These are phyloP conservation scores for Ctena decussata DNA, from an alignment of 2,888 invertebrate species.

Conservation along the genomic window DNA sequence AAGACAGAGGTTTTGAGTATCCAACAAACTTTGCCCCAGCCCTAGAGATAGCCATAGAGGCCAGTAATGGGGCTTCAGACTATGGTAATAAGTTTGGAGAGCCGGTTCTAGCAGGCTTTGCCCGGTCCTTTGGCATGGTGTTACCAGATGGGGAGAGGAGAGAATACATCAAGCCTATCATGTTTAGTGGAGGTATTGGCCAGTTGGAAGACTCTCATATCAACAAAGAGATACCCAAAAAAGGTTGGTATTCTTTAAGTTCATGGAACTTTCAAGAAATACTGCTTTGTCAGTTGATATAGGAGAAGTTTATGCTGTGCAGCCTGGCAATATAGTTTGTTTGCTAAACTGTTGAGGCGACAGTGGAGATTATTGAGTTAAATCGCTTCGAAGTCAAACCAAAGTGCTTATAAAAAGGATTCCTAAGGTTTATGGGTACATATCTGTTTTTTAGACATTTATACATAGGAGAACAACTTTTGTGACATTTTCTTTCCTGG, in stretches of 20 bases:
- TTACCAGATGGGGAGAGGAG: slow-evolving; percentile 90
- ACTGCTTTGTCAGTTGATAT: no score
- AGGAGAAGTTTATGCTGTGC: no score
- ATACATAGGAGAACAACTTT: no score
- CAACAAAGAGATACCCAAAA: slow-evolving; percentile 92
- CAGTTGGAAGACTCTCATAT: slow-evolving; percentile 95
- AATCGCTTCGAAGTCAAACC: no score
- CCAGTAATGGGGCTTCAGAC: slow-evolving; percentile 99
- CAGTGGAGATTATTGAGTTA: no score
- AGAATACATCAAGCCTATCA: slow-evolving; percentile 99
- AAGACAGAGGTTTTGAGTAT: slow-evolving; percentile 91
- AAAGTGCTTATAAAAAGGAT: no score
- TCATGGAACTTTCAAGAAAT: no score
- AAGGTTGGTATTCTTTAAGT: slow-evolving; percentile 88
- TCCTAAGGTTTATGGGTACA: no score
- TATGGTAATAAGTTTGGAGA: slow-evolving; percentile 99
- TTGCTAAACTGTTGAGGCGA: no score
- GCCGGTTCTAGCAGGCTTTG: slow-evolving; percentile 96
- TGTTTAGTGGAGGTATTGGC: slow-evolving; percentile 99
- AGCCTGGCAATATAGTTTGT: no score
- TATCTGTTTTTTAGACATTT: no score
- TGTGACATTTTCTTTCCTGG: no score
- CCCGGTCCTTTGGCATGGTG: slow-evolving; percentile 94
- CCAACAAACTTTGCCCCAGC: slow-evolving; percentile 97
- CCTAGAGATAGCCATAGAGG: slow-evolving; percentile 96